phyloP scores from a whole-genome alignment of 2,797 vertebrate species.

The Molossus alvarezi region DNA sequence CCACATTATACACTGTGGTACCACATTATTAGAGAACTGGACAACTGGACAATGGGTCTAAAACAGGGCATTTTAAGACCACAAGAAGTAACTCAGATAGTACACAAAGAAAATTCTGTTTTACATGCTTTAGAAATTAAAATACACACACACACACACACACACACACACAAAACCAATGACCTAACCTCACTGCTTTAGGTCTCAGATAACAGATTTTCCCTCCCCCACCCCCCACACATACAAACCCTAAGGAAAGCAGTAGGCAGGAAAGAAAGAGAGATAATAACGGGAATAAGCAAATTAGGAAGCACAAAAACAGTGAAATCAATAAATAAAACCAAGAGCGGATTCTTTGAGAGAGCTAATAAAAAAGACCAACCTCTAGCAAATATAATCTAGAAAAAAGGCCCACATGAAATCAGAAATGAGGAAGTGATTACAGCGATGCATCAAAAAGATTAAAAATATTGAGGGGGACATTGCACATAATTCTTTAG shows the following conservation, averaged over 20 bases:
- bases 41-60: background rate
- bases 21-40: too few species aligned
- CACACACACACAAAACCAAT: background rate
- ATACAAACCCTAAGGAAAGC: constrained; percentile 43
- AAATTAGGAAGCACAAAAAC: constrained; percentile 71
- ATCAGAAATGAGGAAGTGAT: constrained; percentile 75
- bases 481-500: background rate
- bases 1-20: too few species aligned
- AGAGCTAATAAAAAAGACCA: constrained; percentile 75
- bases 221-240: background rate
- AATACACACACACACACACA: background rate
- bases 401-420: constrained; percentile 66
- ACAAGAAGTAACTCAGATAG: background rate
- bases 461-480: constrained; percentile 68
- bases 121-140: constrained; percentile 19
- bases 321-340: constrained; percentile 77
- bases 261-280: constrained; percentile 65
- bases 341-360: constrained; percentile 64
- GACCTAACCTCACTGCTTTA: constrained; percentile 20
- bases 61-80: background rate
- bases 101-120: background rate
- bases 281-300: constrained; percentile 75
- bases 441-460: constrained; percentile 74
- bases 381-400: constrained; percentile 74
- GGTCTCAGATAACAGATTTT: background rate